Base-by-base conservation (phyloP, 1,140 invertebrate genomes). In the Oryzaephilus surinamensis region DNA sequence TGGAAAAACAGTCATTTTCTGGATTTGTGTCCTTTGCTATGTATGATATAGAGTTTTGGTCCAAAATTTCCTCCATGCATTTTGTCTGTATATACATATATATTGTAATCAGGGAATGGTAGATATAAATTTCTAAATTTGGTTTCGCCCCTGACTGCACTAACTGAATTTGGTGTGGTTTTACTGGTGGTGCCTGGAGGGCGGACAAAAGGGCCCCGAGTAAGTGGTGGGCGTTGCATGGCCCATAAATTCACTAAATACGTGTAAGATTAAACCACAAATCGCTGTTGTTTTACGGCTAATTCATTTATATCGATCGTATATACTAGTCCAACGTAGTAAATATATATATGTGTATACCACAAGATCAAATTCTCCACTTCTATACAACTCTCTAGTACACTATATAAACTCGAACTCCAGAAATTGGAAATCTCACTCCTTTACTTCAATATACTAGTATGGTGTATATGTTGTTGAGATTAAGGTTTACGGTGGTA, bases 181-280 rank as follows among this genome's bases (percentile, higher is more conserved):
- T 42, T 2, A 34, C 17, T 21, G 20, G 30, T 26, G 34, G 29
- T 19, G 28, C 7, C 42, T 24, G 30, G 17, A 40, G 32, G 28
- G 20, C 29, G 42, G 35, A 42, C 40, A 46, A 32, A 46, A 38
- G 36, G 19, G 44, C 27, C 29, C 31, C 28, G 32, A 45, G 30
- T 32, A 43, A 44, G 34, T 34, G 21, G 48, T 48, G 38, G 53
- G 57, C 52, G 53, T 43, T 46, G 36, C 46, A 32, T 19, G 33
- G 41, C 16, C 50, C 46, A 56, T 59, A 57, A 59, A 59, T 59
- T 54, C 45, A 47, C 45, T 48, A 52, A 59, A 57, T 56, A 59
- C 53, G 57, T 54, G 53, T 52, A 55, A 59, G 55, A 59, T 59
- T 59, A 59, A 59, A 59, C 57, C 57, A 56, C 57, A 59, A 59